phyloP scores from a whole-genome alignment of 2,888 invertebrate species.

The Acanthacorydalis orientalis region DNA sequence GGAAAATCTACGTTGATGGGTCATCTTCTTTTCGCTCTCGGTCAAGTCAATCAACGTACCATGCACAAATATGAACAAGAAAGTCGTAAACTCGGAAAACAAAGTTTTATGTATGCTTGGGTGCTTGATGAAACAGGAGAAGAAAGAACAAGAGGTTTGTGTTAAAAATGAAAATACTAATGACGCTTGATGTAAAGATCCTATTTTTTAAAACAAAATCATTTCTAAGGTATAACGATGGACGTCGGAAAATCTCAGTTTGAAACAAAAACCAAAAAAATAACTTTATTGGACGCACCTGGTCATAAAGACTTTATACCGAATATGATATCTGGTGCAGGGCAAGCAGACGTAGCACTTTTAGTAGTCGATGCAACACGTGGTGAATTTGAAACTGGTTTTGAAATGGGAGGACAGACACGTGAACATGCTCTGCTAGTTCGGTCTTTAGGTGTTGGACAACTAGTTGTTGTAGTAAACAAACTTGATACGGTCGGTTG shows the following conservation, averaged over 20 bases:
- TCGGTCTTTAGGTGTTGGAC: slow-evolving; percentile 74
- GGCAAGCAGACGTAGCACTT: slow-evolving; percentile 94
- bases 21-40: slow-evolving; percentile 70
- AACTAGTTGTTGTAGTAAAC: slow-evolving; percentile 89
- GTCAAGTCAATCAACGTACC: slow-evolving; percentile 70
- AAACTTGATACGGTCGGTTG: slow-evolving; percentile 94
- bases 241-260: slow-evolving; percentile 90
- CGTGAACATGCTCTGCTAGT: slow-evolving; percentile 93
- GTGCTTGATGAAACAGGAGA: slow-evolving; percentile 97
- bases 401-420: slow-evolving; percentile 95
- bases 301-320: slow-evolving; percentile 99
- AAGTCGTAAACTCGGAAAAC: slow-evolving; percentile 91
- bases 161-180: too few relatives aligned
- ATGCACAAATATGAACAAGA: slow-evolving; percentile 98
- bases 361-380: slow-evolving; percentile 89
- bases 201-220: too few relatives aligned
- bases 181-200: too few relatives aligned
- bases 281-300: slow-evolving; percentile 88
- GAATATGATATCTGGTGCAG: slow-evolving; percentile 97
- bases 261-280: slow-evolving; percentile 67
- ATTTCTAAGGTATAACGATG: slow-evolving; percentile 65
- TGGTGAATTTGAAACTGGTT: slow-evolving; percentile 98
- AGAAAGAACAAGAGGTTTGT: slow-evolving; percentile 62
- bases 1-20: slow-evolving; percentile 98
- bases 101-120: slow-evolving; percentile 98